These are phyloP conservation scores for Xanthorhoe spadicearia DNA, from an alignment of 2,888 invertebrate species.

Conservation along the genomic window DNA sequence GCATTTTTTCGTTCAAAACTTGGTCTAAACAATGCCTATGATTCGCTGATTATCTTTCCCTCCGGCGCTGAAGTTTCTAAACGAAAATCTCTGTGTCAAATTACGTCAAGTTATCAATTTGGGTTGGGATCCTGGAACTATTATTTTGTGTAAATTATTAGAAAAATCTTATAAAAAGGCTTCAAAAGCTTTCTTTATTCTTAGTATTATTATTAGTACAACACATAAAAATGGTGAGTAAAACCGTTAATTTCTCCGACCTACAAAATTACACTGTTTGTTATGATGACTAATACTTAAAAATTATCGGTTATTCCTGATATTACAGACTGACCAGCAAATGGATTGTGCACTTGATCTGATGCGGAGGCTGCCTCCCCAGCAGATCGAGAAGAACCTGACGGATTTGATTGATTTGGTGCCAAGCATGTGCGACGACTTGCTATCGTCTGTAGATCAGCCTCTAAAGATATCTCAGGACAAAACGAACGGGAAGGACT, in stretches of 20 bases:
- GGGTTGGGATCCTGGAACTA: constrained; percentile 54
- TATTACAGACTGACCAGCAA: constrained; percentile 94
- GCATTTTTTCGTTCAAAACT: constrained; percentile 14
- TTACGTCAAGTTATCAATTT: constrained; percentile 55
- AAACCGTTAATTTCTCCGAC: constrained; percentile 20
- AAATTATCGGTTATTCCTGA: constrained; percentile 51
- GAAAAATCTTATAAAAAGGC: constrained; percentile 26
- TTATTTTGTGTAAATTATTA: constrained; percentile 42
- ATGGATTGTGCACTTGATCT: constrained; percentile 99
- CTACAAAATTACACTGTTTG: constrained; percentile 54
- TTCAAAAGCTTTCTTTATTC: constrained; percentile 18
- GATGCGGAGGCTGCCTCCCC: constrained; percentile 99
- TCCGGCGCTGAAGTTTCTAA: constrained; percentile 28
- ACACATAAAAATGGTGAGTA: constrained; percentile 60
- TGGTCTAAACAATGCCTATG: background rate
- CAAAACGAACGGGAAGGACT: constrained; percentile 97
- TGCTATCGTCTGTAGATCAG: constrained; percentile 98
- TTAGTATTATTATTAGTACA: constrained; percentile 28
- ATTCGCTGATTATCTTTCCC: background rate
- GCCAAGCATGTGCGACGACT: constrained; percentile 97
- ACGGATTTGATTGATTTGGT: constrained; percentile 99
- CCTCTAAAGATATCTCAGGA: constrained; percentile 99
- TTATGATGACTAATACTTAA: constrained; percentile 80
- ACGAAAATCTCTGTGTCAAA: constrained; percentile 49
- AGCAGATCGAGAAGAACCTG: constrained; percentile 99